phyloP scores from a whole-genome alignment of 2,797 vertebrate genomes.

The Dermochelys coriacea region DNA sequence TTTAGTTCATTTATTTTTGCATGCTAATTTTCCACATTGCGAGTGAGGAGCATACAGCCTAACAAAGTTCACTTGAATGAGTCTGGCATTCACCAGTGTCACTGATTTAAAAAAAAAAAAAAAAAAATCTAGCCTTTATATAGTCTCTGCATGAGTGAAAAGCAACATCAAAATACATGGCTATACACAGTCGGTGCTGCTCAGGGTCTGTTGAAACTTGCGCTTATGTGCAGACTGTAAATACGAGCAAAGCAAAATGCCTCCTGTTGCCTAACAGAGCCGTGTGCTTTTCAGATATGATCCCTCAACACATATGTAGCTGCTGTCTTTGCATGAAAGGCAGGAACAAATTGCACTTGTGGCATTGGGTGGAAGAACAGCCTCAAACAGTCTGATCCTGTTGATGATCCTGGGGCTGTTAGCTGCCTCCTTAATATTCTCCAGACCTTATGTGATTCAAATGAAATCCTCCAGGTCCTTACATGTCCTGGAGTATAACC shows the following conservation, averaged over 20 bases:
- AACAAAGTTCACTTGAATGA: not conserved
- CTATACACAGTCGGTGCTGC: not conserved
- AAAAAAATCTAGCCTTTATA: not conserved
- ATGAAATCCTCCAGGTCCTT: not conserved
- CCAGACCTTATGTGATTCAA: not conserved
- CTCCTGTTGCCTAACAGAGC: constrained; percentile 45
- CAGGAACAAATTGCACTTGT: constrained; percentile 19
- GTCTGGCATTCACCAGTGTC: accelerated
- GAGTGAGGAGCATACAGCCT: not conserved
- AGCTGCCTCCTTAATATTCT: constrained; percentile 23
- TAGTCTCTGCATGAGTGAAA: not conserved
- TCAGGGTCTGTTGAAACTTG: not conserved
- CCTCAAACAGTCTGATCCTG: constrained; percentile 2
- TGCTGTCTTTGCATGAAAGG: constrained; percentile 17
- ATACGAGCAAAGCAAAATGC: constrained; percentile 29
- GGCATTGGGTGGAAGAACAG: not conserved
- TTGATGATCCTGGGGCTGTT: not conserved
- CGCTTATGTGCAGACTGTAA: not conserved
- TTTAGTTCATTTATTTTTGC: accelerated
- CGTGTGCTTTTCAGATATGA: not conserved
- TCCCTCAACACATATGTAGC: not conserved
- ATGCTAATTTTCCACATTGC: not conserved
- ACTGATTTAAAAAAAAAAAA: too few relatives aligned
- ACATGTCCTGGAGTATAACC: not conserved
- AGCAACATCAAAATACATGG: not conserved